Percentiles rank a stretch among this genome's conserved stretches.
phyloP scores from a whole-genome alignment of 1,140 invertebrate species.

The Procambarus clarkii region DNA sequence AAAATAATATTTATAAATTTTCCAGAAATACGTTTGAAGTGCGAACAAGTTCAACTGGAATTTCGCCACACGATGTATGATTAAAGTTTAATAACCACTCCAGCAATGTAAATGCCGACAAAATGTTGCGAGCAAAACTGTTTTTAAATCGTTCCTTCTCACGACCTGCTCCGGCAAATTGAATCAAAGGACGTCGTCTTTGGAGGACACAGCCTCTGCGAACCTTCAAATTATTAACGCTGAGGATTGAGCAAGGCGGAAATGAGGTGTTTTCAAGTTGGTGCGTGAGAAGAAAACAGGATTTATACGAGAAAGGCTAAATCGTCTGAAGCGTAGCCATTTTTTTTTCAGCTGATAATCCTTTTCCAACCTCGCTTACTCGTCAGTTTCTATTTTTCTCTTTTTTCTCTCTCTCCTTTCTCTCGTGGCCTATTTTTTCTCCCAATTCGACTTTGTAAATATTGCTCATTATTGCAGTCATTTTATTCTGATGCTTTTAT shows the following conservation, averaged over 20 bases:
- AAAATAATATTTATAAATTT: too few species aligned
- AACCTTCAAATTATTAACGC: constrained; percentile 17
- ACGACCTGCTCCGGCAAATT: neutral
- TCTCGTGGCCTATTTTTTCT: neutral
- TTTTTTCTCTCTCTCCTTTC: too few species aligned
- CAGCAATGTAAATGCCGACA: neutral
- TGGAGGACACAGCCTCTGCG: neutral
- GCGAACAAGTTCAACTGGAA: neutral
- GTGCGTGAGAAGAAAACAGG: constrained; percentile 3
- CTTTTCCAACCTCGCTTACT: neutral
- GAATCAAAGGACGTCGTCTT: neutral
- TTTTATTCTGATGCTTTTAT: too few species aligned
- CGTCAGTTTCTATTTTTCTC: neutral
- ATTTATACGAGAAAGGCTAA: constrained; percentile 7
- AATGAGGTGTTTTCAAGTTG: constrained; percentile 16
- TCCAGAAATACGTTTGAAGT: neutral
- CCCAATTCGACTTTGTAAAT: neutral
- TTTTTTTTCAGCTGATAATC: neutral
- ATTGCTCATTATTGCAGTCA: too few species aligned
- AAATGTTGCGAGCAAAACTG: neutral
- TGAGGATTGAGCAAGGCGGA: constrained; percentile 1
- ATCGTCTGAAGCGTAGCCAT: neutral
- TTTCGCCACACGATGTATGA: neutral
- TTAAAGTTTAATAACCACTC: neutral
- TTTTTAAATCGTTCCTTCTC: neutral